A percentile compares a stretch with the other conserved stretches of the same genome.
Evolutionary conservation across 2,797 vertebrate species (phyloP).

Genomic region (Loris lydekkerianus): DNA sequence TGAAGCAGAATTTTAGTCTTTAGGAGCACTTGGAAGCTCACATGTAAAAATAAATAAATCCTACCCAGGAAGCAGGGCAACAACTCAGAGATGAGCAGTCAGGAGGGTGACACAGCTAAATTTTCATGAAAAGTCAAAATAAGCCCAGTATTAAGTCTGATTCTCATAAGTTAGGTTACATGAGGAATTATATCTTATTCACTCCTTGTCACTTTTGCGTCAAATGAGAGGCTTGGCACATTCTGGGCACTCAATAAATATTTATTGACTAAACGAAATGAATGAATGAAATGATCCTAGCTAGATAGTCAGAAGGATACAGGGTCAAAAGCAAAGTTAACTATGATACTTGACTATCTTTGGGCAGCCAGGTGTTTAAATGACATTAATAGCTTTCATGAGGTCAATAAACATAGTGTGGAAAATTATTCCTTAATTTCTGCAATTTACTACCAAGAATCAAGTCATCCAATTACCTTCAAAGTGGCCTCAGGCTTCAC

Average conservation of each 20-base stretch:
- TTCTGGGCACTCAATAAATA: neutral
- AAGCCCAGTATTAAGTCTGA: neutral
- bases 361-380: slow-evolving; percentile 23
- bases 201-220: neutral
- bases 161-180: neutral
- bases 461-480: slow-evolving; percentile 68
- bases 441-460: slow-evolving; percentile 63
- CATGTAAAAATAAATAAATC: neutral
- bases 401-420: slow-evolving; percentile 66
- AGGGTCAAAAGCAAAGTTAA: slow-evolving; percentile 15
- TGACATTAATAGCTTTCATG: slow-evolving; percentile 67
- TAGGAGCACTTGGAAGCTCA: neutral
- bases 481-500: slow-evolving; percentile 50
- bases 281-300: slow-evolving; percentile 41
- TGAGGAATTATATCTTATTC: neutral
- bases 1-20: neutral
- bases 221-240: neutral
- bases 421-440: slow-evolving; percentile 77
- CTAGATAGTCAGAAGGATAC: neutral
- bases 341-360: slow-evolving; percentile 53
- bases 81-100: neutral
- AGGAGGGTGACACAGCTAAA: neutral
- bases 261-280: slow-evolving; percentile 27
- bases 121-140: neutral
- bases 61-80: neutral